Evolutionary conservation across 2,113 vertebrate genomes (phyloP), one percentile per base, ranked within the genome.

Genomic region (Menura novaehollandiae): DNA sequence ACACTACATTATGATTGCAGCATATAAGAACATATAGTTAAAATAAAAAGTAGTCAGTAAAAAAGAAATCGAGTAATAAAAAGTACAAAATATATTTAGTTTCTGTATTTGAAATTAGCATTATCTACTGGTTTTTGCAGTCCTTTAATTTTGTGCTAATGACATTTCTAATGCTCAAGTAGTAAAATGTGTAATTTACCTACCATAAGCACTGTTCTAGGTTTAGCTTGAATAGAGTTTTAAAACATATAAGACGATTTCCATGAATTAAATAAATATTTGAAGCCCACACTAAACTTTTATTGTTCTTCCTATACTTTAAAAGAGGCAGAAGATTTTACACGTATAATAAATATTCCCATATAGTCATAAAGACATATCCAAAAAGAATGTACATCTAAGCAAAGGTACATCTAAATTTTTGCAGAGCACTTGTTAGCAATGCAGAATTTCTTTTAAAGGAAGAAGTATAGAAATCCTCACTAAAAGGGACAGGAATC

Each of bases 1-100:
- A 97, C 87, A 74, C 91, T 93, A 97, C 95, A 92, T 97, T 97
- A 96, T 91, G 96, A 96, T 85, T 85, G 97, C 95, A 91, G 95
- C 83, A 86, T 76, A 94, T 97, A 98, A 97, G 97, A 97, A 98
- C 98, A 97, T 97, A 98, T 97, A 98, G 97, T 97, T 98, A 97
- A 98, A 97, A 98, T 97, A 97, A 98, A 98, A 98, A 95, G 92
- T 94, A 97, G 97, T 97, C 97, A 95, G 97, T 98, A 98, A 98
- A 98, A 98, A 95, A 97, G 95, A 97, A 98, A 97, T 96, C 33
- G 17, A 97, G 95, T 96, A 96, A 98, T 98, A 97, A 98, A 98
- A 98, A 97, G 85, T 93, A 95, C 88, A 97, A 97, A 97, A 97
- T 97, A 98, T 96, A 97, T 97, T 98, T 97, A 80, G 93, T 96